Evolutionary conservation across 2,113 vertebrate genomes (phyloP), one percentile per base, ranked within the genome.

Genomic region (Stigmatopora nigra): DNA sequence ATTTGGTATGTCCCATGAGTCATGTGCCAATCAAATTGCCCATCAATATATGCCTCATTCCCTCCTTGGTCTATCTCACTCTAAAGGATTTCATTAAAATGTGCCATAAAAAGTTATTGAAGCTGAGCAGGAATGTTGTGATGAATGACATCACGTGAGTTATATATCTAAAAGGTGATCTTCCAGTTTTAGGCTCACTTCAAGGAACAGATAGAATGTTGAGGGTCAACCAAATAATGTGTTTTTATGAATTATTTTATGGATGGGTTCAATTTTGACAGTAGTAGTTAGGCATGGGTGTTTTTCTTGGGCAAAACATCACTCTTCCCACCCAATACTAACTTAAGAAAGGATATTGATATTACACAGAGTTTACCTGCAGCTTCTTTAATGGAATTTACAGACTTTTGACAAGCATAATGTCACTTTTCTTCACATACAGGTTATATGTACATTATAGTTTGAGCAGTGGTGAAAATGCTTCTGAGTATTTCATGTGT

Each of bases 1-100:
- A 83, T 83, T 84, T 86, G 81, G 79, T 78, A 63, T 22, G 73
- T 88, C 87, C 84, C 87, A 72, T 61, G 86, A 84, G 87, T 70
- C 80, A 65, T 72, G 77, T 87, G 84, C 80, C 86, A 86, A 85
- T 88, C 87, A 88, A 85, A 82, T 73, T 77, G 77, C 80, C 84
- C 86, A 86, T 85, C 87, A 84, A 82, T 84, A 79, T 81, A 77
- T 81, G 77, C 53, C 70, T 75, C 38, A 65, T 62, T 76, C 65
- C 65, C 36, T 69, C 65, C 65, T 68, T 57, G 66, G 31, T 14
- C 56, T 75, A 45, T 61, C 65, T 65, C 66, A 76, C 49, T 73
- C 72, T 35, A 62, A 78, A 72, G 55, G 45, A 16, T 78, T 78
- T 82, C 64, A 77, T 82, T 80, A 77, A 80, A 78, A 49, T 73